These are phyloP conservation scores for Oxyteleia sp. DNA, from an alignment of 2,888 invertebrate species.

Conservation along the genomic window DNA sequence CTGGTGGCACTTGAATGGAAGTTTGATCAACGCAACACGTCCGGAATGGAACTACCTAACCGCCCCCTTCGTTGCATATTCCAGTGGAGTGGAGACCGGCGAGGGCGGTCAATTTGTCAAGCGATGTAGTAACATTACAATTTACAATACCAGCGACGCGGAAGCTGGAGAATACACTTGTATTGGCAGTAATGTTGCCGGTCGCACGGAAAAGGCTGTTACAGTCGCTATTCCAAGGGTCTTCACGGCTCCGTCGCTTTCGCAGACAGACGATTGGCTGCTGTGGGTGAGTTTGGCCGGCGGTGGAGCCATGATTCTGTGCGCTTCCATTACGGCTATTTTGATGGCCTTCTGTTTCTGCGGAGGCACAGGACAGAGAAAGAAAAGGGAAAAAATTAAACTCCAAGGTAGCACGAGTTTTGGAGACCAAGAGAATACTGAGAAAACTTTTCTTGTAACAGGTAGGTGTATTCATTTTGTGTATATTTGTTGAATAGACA, in stretches of 20 bases:
- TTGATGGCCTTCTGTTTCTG: slow-evolving; percentile 89
- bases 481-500: too few relatives aligned
- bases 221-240: slow-evolving; percentile 91
- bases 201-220: slow-evolving; percentile 88
- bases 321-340: slow-evolving; percentile 90
- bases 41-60: slow-evolving; percentile 76
- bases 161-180: slow-evolving; percentile 96
- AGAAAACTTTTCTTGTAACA: slow-evolving; percentile 71
- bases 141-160: slow-evolving; percentile 93
- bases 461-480: slow-evolving; percentile 43
- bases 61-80: slow-evolving; percentile 72
- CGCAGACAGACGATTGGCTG: slow-evolving; percentile 92
- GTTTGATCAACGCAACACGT: slow-evolving; percentile 88
- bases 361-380: slow-evolving; percentile 88
- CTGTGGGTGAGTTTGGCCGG: slow-evolving; percentile 92
- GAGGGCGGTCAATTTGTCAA: slow-evolving; percentile 78
- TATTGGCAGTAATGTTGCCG: slow-evolving; percentile 91
- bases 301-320: slow-evolving; percentile 91
- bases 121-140: slow-evolving; percentile 94
- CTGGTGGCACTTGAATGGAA: slow-evolving; percentile 94
- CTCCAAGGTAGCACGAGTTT: slow-evolving; percentile 94
- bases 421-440: slow-evolving; percentile 93
- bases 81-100: slow-evolving; percentile 75
- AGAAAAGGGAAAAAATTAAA: slow-evolving; percentile 90
- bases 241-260: slow-evolving; percentile 93